These are phyloP conservation scores for Otolemur crassicaudatus DNA, from an alignment of 2,797 vertebrate genomes.

Conservation along the genomic window DNA sequence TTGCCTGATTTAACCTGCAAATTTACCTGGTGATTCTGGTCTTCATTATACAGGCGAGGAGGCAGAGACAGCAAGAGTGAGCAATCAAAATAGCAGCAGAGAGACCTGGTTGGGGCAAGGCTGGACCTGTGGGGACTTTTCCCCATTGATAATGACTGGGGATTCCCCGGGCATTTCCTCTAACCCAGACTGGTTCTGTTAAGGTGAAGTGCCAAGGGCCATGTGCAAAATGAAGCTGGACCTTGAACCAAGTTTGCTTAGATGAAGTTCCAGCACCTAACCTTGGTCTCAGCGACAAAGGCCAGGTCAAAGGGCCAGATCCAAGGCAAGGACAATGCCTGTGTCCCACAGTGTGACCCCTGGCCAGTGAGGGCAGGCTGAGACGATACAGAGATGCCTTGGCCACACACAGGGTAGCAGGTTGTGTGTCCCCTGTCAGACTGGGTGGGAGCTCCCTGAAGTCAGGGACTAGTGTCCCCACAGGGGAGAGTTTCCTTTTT, in stretches of 20 bases:
- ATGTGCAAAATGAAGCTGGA: not conserved
- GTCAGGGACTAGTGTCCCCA: not conserved
- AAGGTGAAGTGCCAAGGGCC: not conserved
- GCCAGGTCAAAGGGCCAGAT: no score
- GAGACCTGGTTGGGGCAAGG: not conserved
- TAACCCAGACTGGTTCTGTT: not conserved
- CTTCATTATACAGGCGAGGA: not conserved
- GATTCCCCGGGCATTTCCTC: not conserved
- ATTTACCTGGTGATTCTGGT: not conserved
- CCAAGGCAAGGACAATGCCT: not conserved
- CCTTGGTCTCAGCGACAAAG: not conserved
- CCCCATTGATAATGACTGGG: not conserved
- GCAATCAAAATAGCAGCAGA: not conserved
- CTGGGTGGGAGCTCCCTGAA: not conserved
- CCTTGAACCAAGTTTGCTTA: not conserved
- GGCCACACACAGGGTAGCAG: not conserved
- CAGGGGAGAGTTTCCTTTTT: not conserved
- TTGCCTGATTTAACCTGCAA: not conserved
- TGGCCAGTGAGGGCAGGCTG: not conserved
- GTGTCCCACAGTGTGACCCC: accelerated
- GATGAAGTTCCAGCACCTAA: not conserved
- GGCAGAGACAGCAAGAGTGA: not conserved
- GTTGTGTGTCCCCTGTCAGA: not conserved
- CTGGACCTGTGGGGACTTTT: not conserved
- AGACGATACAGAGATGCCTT: not conserved